Conservation (phyloP, 2,113 vertebrate species). For the Mormyrus iriodes region DNA sequence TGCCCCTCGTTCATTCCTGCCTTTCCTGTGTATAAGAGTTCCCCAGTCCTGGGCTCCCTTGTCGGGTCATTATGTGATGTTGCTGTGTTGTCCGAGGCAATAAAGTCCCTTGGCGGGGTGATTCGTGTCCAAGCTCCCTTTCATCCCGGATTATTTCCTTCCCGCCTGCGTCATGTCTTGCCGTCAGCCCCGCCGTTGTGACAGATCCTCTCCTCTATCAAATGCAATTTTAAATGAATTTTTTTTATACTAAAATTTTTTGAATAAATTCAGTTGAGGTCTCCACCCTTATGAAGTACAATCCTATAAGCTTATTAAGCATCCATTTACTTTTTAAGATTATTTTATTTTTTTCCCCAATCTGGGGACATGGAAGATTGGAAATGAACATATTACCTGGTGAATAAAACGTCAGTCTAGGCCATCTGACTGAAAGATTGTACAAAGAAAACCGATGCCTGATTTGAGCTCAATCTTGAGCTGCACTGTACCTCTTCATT, state of each 20-base stretch:
- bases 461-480: neutral
- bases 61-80: too few relatives aligned
- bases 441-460: neutral
- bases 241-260: neutral
- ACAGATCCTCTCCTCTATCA: too few relatives aligned
- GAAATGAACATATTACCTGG: neutral
- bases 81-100: too few relatives aligned
- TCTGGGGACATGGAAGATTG: neutral
- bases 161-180: too few relatives aligned
- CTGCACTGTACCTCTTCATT: neutral
- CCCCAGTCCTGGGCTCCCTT: too few relatives aligned
- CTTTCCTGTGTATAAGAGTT: too few relatives aligned
- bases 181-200: too few relatives aligned
- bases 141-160: too few relatives aligned
- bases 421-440: neutral
- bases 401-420: neutral
- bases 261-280: neutral
- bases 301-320: neutral
- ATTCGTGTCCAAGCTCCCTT: too few relatives aligned
- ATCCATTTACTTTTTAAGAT: neutral
- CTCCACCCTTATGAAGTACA: neutral
- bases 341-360: neutral
- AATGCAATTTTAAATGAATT: neutral
- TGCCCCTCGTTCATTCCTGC: too few relatives aligned
- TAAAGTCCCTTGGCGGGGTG: too few relatives aligned